Percentiles rank a stretch among this genome's conserved stretches.
Evolutionary conservation across 2,113 vertebrate genomes (phyloP).

Genomic region (Columbina picui): DNA sequence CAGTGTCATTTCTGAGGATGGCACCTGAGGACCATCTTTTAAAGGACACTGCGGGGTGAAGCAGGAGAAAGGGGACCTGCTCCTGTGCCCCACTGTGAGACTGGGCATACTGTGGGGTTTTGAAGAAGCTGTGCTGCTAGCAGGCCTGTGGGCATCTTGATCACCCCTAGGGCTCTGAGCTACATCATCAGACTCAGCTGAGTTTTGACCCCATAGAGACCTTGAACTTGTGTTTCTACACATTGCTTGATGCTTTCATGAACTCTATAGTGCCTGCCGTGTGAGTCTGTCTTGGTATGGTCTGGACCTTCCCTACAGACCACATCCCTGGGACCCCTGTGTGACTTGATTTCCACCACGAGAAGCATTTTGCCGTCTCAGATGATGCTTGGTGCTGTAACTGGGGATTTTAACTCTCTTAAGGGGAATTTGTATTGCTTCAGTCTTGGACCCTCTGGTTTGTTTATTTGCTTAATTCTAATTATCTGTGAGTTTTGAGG

Average conservation of each 20-base stretch:
- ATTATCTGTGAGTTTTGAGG: not conserved
- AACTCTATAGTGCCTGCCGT: not conserved
- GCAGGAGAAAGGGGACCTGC: not conserved
- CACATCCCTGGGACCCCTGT: not conserved
- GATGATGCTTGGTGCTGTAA: not conserved
- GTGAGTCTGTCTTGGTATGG: not conserved
- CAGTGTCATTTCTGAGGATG: accelerated
- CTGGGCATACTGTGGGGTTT: not conserved
- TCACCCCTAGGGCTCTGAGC: not conserved
- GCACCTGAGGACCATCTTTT: not conserved
- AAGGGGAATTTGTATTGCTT: not conserved
- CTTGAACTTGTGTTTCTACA: not conserved
- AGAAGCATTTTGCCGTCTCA: not conserved
- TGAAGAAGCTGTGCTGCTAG: accelerated
- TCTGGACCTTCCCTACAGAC: not conserved
- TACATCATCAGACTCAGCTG: not conserved
- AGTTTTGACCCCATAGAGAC: not conserved
- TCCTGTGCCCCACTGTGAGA: accelerated
- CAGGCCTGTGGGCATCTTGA: accelerated
- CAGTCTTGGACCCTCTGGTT: not conserved
- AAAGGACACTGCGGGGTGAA: not conserved
- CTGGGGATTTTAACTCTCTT: not conserved
- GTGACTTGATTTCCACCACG: not conserved
- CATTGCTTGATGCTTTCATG: not conserved
- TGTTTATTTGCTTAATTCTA: not conserved